Evolutionary conservation across 2,888 invertebrate species (phyloP).

Genomic region (Apodemia zela): DNA sequence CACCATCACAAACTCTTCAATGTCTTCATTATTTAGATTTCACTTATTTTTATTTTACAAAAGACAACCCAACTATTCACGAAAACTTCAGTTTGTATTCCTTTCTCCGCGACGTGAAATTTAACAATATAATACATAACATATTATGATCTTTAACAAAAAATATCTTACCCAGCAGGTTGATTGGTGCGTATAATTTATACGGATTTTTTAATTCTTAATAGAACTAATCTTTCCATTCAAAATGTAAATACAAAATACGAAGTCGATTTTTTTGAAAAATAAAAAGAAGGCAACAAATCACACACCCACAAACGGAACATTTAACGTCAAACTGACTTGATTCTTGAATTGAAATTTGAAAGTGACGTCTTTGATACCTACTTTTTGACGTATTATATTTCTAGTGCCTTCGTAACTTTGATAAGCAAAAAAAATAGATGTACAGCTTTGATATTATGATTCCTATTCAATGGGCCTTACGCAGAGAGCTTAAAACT

Average conservation of each 20-base stretch:
- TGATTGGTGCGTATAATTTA: constrained; percentile 21
- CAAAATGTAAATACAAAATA: constrained; percentile 22
- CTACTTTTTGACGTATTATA: too few species aligned
- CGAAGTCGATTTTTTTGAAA: constrained; percentile 20
- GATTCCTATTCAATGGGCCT: too few species aligned
- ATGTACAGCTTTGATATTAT: too few species aligned
- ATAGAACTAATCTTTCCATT: constrained; percentile 21
- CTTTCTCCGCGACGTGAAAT: constrained; percentile 4
- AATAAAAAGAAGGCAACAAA: constrained; percentile 20
- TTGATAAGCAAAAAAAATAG: too few species aligned
- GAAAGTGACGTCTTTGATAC: too few species aligned
- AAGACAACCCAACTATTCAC: neutral
- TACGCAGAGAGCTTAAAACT: too few species aligned
- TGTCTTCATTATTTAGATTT: constrained; percentile 25
- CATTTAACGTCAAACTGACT: constrained; percentile 33
- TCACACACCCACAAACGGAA: constrained; percentile 60
- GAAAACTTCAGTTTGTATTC: constrained; percentile 3
- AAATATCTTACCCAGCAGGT: constrained; percentile 50
- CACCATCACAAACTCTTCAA: constrained; percentile 33
- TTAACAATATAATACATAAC: neutral
- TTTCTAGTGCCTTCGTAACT: too few species aligned
- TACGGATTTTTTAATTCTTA: constrained; percentile 17
- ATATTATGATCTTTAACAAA: constrained; percentile 23
- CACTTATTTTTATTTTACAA: neutral
- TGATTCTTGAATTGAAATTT: too few species aligned